Evolutionary conservation across 2,113 vertebrate genomes (phyloP).

Genomic region (Pipa parva): DNA sequence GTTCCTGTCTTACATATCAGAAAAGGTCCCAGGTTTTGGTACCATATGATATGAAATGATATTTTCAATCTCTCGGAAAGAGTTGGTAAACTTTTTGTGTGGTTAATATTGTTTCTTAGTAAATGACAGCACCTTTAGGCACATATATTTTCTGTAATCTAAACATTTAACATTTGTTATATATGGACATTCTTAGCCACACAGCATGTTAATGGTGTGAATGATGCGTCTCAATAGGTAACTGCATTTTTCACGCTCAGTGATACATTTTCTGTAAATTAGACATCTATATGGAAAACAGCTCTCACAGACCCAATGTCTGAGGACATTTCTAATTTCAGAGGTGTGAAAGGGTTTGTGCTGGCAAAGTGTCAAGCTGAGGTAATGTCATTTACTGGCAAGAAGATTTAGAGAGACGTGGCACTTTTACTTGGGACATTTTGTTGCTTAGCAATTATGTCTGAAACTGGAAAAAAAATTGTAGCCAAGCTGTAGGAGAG

Average conservation of each 20-base stretch:
- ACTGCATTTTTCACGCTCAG: conserved; percentile 19
- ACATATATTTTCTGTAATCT: too few species aligned
- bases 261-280: conserved; percentile 16
- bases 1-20: too few species aligned
- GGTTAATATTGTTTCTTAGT: too few species aligned
- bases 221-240: conserved; percentile 28
- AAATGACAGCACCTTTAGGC: too few species aligned
- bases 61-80: too few species aligned
- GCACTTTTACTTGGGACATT: conserved; percentile 8
- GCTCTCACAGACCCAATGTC: background rate
- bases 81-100: too few species aligned
- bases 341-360: conserved; percentile 30
- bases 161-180: background rate
- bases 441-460: too few species aligned
- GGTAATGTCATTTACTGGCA: conserved; percentile 23
- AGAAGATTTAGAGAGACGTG: background rate
- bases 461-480: too few species aligned
- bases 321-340: conserved; percentile 31
- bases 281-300: conserved; percentile 27
- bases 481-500: too few species aligned
- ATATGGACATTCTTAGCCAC: conserved; percentile 14
- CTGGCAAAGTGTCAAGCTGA: conserved; percentile 6
- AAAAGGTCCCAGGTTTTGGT: too few species aligned
- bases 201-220: background rate
- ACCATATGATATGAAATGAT: too few species aligned